Evolutionary conservation across 1,140 invertebrate genomes (phyloP).

Genomic region (Choristoneura fumiferana): DNA sequence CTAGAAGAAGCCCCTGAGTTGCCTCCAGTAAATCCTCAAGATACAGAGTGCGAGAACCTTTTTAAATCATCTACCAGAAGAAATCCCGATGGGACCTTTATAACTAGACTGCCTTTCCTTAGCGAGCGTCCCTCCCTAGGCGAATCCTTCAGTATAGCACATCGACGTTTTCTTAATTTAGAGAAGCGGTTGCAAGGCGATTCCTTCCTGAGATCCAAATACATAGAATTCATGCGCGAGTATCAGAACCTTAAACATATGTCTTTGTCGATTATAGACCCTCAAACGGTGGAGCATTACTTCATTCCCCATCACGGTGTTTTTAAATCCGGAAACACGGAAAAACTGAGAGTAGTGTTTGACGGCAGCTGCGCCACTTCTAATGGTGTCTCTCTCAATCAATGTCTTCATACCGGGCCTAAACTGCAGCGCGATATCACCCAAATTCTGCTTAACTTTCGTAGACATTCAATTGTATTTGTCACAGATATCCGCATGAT

Average conservation of each 20-base stretch:
- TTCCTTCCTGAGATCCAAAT: constrained; percentile 11
- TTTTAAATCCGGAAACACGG: constrained; percentile 22
- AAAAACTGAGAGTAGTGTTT: constrained; percentile 47
- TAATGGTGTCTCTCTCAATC: constrained; percentile 36
- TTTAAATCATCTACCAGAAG: not conserved
- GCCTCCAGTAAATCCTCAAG: not conserved
- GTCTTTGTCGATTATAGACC: constrained; percentile 23
- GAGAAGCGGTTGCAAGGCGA: not conserved
- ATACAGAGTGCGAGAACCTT: not conserved
- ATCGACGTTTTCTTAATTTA: not conserved
- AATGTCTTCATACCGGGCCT: constrained; percentile 43
- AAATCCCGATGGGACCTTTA: not conserved
- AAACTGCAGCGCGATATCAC: constrained; percentile 45
- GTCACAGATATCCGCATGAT: constrained; percentile 56
- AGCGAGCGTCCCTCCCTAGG: not conserved
- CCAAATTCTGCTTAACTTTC: constrained; percentile 53
- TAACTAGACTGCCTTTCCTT: not conserved
- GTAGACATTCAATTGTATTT: constrained; percentile 45
- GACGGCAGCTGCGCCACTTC: constrained; percentile 29
- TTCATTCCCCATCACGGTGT: constrained; percentile 44
- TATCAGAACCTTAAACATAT: constrained; percentile 39
- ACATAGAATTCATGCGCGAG: constrained; percentile 44
- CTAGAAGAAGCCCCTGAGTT: too few relatives aligned
- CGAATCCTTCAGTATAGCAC: not conserved
- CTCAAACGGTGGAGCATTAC: constrained; percentile 25